These are phyloP conservation scores for Machimus rusticus DNA, from an alignment of 2,888 invertebrate genomes.

Conservation along the genomic window DNA sequence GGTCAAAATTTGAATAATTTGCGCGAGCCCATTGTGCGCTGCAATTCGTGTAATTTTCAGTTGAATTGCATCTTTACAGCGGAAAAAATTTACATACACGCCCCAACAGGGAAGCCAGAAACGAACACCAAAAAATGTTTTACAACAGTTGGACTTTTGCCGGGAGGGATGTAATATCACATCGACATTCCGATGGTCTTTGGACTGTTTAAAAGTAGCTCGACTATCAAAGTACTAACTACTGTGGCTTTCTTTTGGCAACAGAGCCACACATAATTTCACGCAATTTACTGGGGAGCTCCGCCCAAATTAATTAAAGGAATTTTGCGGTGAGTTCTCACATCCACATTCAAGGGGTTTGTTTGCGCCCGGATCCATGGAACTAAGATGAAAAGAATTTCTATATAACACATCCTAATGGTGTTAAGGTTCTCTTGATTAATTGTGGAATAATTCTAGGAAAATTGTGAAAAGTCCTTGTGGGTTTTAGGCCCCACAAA, in stretches of 20 bases:
- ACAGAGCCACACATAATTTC: not conserved
- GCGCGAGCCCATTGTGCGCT: not conserved
- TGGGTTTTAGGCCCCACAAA: not conserved
- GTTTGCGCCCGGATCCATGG: not conserved
- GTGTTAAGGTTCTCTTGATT: not conserved
- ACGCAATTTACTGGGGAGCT: not conserved
- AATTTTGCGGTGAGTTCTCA: not conserved
- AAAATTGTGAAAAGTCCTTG: not conserved
- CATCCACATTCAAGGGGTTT: not conserved
- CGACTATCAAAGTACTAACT: not conserved
- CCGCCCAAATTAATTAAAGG: not conserved
- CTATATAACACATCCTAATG: not conserved
- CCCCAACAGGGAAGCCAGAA: not conserved
- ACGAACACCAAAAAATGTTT: not conserved
- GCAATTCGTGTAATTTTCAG: conserved; percentile 29
- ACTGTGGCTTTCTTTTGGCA: not conserved
- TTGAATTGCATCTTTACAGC: conserved; percentile 27
- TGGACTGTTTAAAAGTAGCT: not conserved
- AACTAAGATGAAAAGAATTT: not conserved
- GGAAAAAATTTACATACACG: conserved; percentile 3
- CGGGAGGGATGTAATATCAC: not conserved
- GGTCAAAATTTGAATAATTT: conserved; percentile 38
- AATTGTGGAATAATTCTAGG: not conserved
- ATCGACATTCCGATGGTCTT: not conserved
- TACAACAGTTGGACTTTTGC: not conserved